Conservation (phyloP, 1,140 invertebrate species). For the Ptiloglossa arizonensis region DNA sequence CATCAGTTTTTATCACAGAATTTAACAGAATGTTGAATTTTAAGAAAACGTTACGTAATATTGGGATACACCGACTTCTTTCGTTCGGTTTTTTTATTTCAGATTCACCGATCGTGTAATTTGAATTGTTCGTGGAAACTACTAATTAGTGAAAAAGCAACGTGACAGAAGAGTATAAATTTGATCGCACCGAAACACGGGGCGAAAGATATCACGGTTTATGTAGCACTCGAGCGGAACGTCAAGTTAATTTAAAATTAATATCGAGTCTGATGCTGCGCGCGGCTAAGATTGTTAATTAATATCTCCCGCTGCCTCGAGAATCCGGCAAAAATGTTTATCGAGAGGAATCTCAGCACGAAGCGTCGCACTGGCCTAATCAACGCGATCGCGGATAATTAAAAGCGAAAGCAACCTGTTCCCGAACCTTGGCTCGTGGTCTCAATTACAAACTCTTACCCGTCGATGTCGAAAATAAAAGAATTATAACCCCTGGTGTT, state of each 20-base stretch:
- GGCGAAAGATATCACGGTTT: not conserved
- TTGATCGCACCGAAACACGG: not conserved
- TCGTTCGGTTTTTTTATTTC: too few species aligned
- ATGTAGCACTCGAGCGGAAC: not conserved
- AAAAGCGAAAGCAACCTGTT: slow-evolving; percentile 17
- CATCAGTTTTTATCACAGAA: too few species aligned
- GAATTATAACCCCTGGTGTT: not conserved
- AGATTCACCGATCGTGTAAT: too few species aligned
- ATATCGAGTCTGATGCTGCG: not conserved
- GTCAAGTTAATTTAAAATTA: slow-evolving; percentile 1
- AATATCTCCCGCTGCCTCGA: not conserved
- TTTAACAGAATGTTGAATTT: too few species aligned
- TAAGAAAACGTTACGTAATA: too few species aligned
- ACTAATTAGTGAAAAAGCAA: not conserved
- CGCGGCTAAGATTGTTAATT: not conserved
- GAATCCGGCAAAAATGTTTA: not conserved
- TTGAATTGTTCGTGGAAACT: not conserved
- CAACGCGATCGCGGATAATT: slow-evolving; percentile 17
- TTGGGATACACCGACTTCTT: too few species aligned
- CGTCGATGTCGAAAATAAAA: not conserved
- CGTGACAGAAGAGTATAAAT: not conserved
- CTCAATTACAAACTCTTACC: slow-evolving; percentile 11
- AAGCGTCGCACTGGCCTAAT: not conserved
- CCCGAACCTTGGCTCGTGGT: not conserved
- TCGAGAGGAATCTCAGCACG: not conserved